Percentiles rank a stretch among this genome's conserved stretches.
phyloP scores from a whole-genome alignment of 2,113 vertebrate species.

The Nothocercus julius region DNA sequence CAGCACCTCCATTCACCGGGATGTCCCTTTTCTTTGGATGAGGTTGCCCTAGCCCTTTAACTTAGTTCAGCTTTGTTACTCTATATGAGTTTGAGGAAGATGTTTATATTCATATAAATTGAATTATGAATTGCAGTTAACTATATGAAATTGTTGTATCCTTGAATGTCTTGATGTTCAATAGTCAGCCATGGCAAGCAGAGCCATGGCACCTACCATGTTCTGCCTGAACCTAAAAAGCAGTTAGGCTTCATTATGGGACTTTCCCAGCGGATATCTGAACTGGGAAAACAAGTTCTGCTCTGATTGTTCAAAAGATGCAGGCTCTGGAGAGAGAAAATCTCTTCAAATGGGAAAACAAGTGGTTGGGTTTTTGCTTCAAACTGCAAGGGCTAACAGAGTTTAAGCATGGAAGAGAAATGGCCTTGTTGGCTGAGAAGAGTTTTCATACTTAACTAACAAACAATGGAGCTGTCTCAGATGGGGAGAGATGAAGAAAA shows the following conservation, averaged over 20 bases:
- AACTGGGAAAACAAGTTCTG: not conserved
- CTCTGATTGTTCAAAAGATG: not conserved
- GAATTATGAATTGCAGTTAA: not conserved
- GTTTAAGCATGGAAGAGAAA: conserved; percentile 20
- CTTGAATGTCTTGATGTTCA: not conserved
- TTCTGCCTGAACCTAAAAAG: not conserved
- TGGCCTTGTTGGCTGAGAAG: not conserved
- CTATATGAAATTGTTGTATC: not conserved
- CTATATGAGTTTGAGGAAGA: not conserved
- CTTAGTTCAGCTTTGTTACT: not conserved
- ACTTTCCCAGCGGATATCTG: not conserved
- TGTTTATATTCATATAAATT: not conserved
- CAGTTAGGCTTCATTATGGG: not conserved
- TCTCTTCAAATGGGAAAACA: not conserved
- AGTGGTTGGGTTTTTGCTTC: not conserved
- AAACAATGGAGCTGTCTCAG: not conserved
- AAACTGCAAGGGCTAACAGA: not conserved
- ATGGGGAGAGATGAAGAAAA: not conserved
- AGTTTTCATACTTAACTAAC: not conserved
- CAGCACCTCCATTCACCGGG: not conserved
- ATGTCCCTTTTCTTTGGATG: not conserved
- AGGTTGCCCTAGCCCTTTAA: not conserved
- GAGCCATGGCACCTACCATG: not conserved
- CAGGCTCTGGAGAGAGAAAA: not conserved
- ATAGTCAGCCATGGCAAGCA: not conserved